phyloP scores from a whole-genome alignment of 2,797 vertebrate species.

The Thunnus albacares region DNA sequence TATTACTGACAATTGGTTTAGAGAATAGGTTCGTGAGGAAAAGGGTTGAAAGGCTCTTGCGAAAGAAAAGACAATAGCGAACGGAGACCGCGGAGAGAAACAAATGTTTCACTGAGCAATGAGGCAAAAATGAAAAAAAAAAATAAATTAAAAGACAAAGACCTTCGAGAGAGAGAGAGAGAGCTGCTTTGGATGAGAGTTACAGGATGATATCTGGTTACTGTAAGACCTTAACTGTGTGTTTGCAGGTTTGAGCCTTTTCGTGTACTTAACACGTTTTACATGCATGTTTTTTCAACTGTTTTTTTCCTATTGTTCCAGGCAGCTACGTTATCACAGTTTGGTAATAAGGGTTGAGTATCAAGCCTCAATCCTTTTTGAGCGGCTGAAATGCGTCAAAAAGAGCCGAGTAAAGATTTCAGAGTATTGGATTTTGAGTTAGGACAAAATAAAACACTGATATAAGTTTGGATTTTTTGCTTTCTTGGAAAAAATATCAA shows the following conservation, averaged over 20 bases:
- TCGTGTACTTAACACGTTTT: not conserved
- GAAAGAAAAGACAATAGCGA: slow-evolving; percentile 50
- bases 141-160: slow-evolving; percentile 31
- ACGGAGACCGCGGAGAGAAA: slow-evolving; percentile 38
- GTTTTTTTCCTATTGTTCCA: not conserved
- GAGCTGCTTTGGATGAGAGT: slow-evolving; percentile 5
- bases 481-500: too few species aligned
- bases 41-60: slow-evolving; percentile 61
- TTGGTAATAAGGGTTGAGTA: too few species aligned
- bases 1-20: slow-evolving; percentile 69
- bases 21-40: slow-evolving; percentile 58
- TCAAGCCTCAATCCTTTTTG: not conserved
- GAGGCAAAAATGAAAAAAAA: slow-evolving; percentile 31
- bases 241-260: not conserved
- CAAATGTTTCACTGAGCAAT: slow-evolving; percentile 40
- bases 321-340: not conserved
- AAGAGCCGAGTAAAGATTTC: too few species aligned
- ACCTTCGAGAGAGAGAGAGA: not conserved
- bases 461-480: too few species aligned
- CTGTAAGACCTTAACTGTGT: not conserved
- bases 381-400: not conserved
- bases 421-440: too few species aligned
- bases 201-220: not conserved
- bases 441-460: too few species aligned
- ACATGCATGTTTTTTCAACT: not conserved